Percentiles rank a stretch among this genome's conserved stretches.
These are phyloP conservation scores for Myotis brandtii DNA, from an alignment of 2,113 vertebrate species.

Conservation along the genomic window DNA sequence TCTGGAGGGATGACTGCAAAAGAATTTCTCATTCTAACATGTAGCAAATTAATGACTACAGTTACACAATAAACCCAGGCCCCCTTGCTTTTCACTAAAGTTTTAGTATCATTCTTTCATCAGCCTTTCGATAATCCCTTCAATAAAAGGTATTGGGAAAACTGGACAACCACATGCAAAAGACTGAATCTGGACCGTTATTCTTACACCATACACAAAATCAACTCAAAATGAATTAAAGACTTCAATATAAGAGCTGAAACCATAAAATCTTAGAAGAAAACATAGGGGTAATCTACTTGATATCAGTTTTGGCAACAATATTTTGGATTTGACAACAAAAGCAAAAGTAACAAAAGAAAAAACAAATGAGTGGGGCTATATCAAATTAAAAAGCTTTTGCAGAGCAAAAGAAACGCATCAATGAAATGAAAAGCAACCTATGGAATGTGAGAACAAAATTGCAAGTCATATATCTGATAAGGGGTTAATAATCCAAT, in stretches of 20 bases:
- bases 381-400: neutral
- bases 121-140: neutral
- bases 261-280: neutral
- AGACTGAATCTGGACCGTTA: neutral
- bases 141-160: neutral
- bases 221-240: neutral
- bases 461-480: neutral
- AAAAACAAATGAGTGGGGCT: neutral
- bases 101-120: neutral
- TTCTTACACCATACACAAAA: neutral
- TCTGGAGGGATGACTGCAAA: neutral
- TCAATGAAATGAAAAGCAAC: neutral
- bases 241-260: neutral
- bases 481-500: neutral
- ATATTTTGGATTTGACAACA: neutral
- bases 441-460: neutral
- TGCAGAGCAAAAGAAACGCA: neutral
- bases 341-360: neutral
- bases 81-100: neutral
- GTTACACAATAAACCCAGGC: neutral
- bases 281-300: neutral
- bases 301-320: neutral
- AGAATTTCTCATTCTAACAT: neutral
- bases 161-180: neutral
- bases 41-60: neutral